Conservation (phyloP, 2,888 invertebrate species). For the Ephialtes manifestator region DNA sequence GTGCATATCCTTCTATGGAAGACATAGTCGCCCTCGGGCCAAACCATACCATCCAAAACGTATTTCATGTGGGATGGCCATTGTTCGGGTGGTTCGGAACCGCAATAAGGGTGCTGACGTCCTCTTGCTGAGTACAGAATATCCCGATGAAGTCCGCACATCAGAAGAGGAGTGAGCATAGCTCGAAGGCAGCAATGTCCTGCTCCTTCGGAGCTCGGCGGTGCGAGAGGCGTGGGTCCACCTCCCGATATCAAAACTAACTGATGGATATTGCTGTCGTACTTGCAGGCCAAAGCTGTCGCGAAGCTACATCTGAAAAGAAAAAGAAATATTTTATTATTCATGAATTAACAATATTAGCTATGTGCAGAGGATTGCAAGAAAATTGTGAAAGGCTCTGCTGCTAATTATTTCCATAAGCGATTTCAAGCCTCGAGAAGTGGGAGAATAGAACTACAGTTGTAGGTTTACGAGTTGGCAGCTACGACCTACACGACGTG, state of each 20-base stretch:
- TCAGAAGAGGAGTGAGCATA: slow-evolving; percentile 88
- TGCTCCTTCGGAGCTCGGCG: slow-evolving; percentile 87
- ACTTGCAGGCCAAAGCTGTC: slow-evolving; percentile 88
- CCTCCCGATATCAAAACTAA: slow-evolving; percentile 90
- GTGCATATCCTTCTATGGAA: slow-evolving; percentile 89
- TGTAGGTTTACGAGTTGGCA: slow-evolving; percentile 32
- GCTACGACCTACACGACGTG: slow-evolving; percentile 57
- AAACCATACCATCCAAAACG: slow-evolving; percentile 89
- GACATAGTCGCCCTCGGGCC: slow-evolving; percentile 90
- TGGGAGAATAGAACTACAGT: neutral
- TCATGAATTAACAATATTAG: slow-evolving; percentile 13
- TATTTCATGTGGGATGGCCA: slow-evolving; percentile 87
- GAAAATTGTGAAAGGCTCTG: slow-evolving; percentile 23
- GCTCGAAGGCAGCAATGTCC: slow-evolving; percentile 87
- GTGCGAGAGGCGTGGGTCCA: slow-evolving; percentile 89
- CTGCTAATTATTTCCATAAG: neutral
- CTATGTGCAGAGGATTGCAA: neutral
- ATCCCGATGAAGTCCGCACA: slow-evolving; percentile 88
- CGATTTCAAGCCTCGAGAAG: slow-evolving; percentile 11
- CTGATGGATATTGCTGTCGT: slow-evolving; percentile 88
- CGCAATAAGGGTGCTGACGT: slow-evolving; percentile 87
- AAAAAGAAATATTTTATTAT: slow-evolving; percentile 26
- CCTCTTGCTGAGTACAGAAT: slow-evolving; percentile 88
- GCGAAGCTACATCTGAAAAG: slow-evolving; percentile 89
- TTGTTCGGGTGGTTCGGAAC: slow-evolving; percentile 83